Evolutionary conservation across 2,113 vertebrate species (phyloP).

Genomic region (Eulemur rufifrons): DNA sequence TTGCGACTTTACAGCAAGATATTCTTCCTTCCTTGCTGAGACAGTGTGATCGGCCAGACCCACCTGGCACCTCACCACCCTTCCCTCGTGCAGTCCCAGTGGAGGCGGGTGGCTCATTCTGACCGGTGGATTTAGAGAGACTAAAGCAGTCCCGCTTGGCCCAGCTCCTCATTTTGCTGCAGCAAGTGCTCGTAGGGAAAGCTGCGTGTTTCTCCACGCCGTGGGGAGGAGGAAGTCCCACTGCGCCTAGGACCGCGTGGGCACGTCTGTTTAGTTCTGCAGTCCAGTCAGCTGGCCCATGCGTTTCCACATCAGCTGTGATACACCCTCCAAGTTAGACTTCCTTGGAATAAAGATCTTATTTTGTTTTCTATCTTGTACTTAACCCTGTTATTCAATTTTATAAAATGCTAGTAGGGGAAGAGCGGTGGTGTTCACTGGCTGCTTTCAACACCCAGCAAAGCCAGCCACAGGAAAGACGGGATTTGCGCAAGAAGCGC

Average conservation of each 20-base stretch:
- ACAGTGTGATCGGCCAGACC: neutral
- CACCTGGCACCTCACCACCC: neutral
- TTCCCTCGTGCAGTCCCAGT: too few relatives aligned
- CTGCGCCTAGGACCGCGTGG: too few relatives aligned
- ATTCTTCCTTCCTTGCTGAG: neutral
- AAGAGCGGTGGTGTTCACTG: neutral
- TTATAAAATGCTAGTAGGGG: neutral
- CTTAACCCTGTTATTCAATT: neutral
- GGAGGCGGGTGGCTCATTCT: neutral
- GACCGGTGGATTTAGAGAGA: neutral
- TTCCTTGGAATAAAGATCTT: neutral
- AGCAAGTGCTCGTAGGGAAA: neutral
- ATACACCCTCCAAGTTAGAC: neutral
- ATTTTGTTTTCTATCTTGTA: neutral
- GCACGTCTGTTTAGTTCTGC: neutral
- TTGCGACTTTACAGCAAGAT: neutral
- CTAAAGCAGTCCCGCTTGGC: too few relatives aligned
- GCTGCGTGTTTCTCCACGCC: too few relatives aligned
- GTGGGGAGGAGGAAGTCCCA: accelerated
- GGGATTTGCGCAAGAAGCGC: neutral
- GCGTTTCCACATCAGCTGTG: neutral
- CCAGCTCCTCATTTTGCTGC: too few relatives aligned
- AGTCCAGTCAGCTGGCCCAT: neutral
- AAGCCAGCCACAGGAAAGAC: neutral
- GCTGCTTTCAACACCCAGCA: neutral